Conservation (phyloP, 2,888 invertebrate species). For the Sarcophaga subvicina region DNA sequence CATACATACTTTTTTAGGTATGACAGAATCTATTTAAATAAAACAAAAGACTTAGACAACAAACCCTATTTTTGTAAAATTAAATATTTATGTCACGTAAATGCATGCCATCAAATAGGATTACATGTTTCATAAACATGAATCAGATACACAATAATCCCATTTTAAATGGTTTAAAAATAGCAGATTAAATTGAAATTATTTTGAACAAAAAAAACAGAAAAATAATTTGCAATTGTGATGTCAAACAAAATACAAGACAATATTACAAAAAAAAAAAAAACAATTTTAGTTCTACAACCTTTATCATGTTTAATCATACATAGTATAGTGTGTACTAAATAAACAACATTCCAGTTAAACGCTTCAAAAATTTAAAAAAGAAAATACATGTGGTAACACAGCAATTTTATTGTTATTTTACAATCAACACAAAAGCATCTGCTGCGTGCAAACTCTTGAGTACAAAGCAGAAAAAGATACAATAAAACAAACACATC, state of each 20-base stretch:
- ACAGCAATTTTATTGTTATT: constrained; percentile 56
- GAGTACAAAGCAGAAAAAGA: not conserved
- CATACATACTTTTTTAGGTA: not conserved
- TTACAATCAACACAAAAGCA: constrained; percentile 58
- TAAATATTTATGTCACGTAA: not conserved
- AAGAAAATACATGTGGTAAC: not conserved
- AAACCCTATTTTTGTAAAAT: not conserved
- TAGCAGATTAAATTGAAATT: constrained; percentile 40
- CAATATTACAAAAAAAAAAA: no score
- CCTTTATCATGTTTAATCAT: constrained; percentile 62
- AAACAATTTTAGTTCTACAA: constrained; percentile 38
- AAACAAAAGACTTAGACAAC: not conserved
- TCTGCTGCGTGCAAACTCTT: constrained; percentile 37
- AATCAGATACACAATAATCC: no score
- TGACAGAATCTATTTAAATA: constrained; percentile 36
- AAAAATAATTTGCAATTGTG: constrained; percentile 40
- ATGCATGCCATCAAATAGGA: not conserved
- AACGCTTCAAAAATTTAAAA: not conserved
- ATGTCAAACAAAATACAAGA: not conserved
- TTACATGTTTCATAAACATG: not conserved
- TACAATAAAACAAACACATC: constrained; percentile 1
- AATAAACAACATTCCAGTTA: constrained; percentile 60
- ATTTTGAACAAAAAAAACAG: constrained; percentile 14
- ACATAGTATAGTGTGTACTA: constrained; percentile 20
- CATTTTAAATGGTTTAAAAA: not conserved